Evolutionary conservation across 2,888 invertebrate species (phyloP), one percentile per base, ranked within the genome.

Genomic region (Odontocolon sp.): DNA sequence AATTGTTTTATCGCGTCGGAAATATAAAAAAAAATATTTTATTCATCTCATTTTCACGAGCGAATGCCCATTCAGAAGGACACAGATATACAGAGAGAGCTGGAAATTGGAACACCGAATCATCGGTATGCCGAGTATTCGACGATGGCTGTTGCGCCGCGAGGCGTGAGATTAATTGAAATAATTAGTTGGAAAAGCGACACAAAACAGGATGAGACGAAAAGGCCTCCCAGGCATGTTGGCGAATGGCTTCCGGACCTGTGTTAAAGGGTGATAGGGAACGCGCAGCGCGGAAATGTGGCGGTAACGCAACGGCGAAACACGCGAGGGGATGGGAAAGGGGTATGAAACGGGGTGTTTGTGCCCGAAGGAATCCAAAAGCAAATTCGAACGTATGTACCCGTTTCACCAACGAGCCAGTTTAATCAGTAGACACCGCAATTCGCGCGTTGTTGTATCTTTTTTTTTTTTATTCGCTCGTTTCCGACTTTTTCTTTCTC

Each of bases 341-440:
- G 40, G 40, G 36, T 63, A 26, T 47, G 52, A 75, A 68, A 57
- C 33, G 45, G 77, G 61, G 52, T 16, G 52, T 70, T 70, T 45
- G 64, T 61, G 61, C 45, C 67, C 38, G 54, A 67, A 68, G 61
- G 45, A 70, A 78, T 70, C 68, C 42, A 61, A 75, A 79, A 66
- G 69, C 72, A 76, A 76, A 70, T 50, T 61, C 59, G 47, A 75
- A 72, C 64, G 52, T 78, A 61, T 61, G 61, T 70, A 59, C 23
- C 54, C 33, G 59, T 23, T 36, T 31, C 54, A 54, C 33, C 54
- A 63, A 69, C 66, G 47, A 56, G 75, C 56, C 69, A 42, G 78
- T 76, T 69, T 78, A 80, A 80, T 80, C 78, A 78, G 76, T 73
- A 66, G 52, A 71, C 69, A 66, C 76, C 45, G 47, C 52, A 59